Conservation (phyloP, 2,888 invertebrate genomes). For the Ecdyonurus torrentis region DNA sequence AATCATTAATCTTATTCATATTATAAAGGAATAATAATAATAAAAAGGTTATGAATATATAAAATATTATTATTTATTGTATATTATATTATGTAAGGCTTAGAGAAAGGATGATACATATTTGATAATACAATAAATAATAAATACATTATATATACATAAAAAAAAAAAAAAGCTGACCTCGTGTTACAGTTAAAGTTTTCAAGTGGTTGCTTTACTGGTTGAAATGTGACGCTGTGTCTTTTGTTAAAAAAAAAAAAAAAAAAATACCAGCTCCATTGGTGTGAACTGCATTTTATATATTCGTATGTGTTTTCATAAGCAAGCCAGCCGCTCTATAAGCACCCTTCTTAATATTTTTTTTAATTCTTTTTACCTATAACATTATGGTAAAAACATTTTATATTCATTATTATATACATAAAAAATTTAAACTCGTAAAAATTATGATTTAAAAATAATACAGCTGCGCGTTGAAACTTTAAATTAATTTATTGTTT, state of each 20-base stretch:
- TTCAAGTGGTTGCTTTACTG: neutral
- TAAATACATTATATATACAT: too few relatives aligned
- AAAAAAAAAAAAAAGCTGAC: neutral
- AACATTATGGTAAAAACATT: neutral
- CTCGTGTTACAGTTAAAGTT: neutral
- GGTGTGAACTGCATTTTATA: too few relatives aligned
- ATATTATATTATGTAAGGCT: neutral
- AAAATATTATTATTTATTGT: neutral
- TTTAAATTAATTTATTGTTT: neutral
- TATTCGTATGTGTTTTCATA: too few relatives aligned
- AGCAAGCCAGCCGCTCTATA: too few relatives aligned
- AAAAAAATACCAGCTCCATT: too few relatives aligned
- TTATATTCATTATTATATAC: neutral
- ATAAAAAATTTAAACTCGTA: too few relatives aligned
- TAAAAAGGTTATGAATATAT: neutral
- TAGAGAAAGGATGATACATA: neutral
- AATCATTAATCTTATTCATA: neutral
- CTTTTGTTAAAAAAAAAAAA: too few relatives aligned
- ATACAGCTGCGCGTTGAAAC: neutral
- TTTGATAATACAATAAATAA: neutral
- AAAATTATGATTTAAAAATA: neutral
- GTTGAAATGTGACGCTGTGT: slow-evolving; percentile 1
- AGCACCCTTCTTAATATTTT: too few relatives aligned
- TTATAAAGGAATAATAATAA: too few relatives aligned
- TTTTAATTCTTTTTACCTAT: too few relatives aligned